A percentile compares a stretch with the other conserved stretches of the same genome.
Conservation (phyloP, 64 coral and sea anemone genomes). For the Cladopsammia gracilis region DNA sequence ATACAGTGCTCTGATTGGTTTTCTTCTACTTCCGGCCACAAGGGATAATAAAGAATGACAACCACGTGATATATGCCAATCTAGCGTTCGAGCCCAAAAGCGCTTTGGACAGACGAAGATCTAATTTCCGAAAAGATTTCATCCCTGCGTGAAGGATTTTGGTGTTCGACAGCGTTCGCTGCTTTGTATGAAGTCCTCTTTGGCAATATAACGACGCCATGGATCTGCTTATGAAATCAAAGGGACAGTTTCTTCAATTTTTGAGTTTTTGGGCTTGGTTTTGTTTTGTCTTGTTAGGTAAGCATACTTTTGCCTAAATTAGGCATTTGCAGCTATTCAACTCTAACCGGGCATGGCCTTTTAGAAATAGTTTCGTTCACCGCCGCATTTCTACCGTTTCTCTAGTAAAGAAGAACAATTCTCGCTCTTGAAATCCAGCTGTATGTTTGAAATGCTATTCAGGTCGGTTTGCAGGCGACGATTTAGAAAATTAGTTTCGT, state of each 20-base stretch:
- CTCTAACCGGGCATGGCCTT: background rate
- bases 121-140: background rate
- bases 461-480: slow-evolving; percentile 22
- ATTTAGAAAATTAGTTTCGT: background rate
- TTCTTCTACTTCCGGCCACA: slow-evolving; percentile 8
- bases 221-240: background rate
- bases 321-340: background rate
- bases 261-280: slow-evolving; percentile 39
- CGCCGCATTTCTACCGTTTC: background rate
- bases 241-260: background rate
- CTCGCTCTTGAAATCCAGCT: background rate
- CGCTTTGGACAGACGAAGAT: background rate
- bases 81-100: slow-evolving; percentile 6
- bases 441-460: slow-evolving; percentile 9
- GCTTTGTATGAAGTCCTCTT: background rate
- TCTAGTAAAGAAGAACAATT: background rate
- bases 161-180: background rate
- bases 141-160: background rate
- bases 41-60: slow-evolving; percentile 66
- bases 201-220: slow-evolving; percentile 5
- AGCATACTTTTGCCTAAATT: slow-evolving; percentile 55
- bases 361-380: background rate
- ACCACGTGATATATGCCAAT: slow-evolving; percentile 60
- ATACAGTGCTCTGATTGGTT: slow-evolving; percentile 42
- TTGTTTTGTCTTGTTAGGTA: slow-evolving; percentile 74